Evolutionary conservation across 2,113 vertebrate species (phyloP).

Genomic region (Gobius niger): DNA sequence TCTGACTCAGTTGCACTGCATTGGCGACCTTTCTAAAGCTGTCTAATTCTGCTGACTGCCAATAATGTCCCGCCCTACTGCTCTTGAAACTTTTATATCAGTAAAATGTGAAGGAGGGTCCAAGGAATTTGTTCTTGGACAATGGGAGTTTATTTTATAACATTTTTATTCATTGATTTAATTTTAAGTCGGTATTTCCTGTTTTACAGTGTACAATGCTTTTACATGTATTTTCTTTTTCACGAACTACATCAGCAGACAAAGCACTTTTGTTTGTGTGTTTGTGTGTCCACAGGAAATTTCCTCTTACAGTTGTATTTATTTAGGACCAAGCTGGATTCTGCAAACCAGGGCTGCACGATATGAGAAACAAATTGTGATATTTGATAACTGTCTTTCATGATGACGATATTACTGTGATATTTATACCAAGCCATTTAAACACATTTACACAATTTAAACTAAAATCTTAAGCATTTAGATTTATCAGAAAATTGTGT

Average conservation of each 20-base stretch:
- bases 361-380: too few species aligned
- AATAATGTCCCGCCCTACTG: slow-evolving; percentile 11
- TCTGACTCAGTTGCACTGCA: slow-evolving; percentile 29
- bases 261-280: slow-evolving; percentile 20
- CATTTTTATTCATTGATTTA: not conserved
- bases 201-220: slow-evolving; percentile 18
- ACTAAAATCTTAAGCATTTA: too few species aligned
- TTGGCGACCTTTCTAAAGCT: slow-evolving; percentile 24
- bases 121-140: too few species aligned
- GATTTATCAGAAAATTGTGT: too few species aligned
- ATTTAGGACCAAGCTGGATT: slow-evolving; percentile 41
- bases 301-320: slow-evolving; percentile 25
- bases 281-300: slow-evolving; percentile 8
- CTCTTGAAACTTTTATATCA: slow-evolving; percentile 4
- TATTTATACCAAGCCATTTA: too few species aligned
- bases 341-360: slow-evolving; percentile 16
- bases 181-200: not conserved
- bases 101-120: not conserved
- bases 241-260: not conserved
- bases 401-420: too few species aligned
- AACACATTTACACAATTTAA: too few species aligned
- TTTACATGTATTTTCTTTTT: slow-evolving; percentile 17
- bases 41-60: slow-evolving; percentile 3
- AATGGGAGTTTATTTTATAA: not conserved
- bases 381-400: too few species aligned